Base-by-base conservation (phyloP, 2,113 vertebrate species). In the Lycaon pictus region DNA sequence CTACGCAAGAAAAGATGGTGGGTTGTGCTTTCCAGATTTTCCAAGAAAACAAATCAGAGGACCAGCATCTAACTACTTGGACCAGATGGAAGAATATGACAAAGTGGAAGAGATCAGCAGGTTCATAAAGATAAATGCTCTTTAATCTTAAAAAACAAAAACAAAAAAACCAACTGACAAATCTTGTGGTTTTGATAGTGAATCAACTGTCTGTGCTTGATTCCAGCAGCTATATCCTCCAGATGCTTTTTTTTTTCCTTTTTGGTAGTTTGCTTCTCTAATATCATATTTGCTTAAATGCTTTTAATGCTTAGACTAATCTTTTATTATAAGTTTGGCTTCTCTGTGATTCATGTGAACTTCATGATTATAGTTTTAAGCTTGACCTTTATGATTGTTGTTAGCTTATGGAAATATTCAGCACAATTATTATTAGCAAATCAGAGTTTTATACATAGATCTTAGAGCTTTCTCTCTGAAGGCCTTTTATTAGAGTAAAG, bases 21-120 rank as follows among this genome's bases (percentile, higher is more conserved):
- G 99, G 58, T 98, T 99, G 83, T 99, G 99, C 99, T 99, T 99
- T 98, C 99, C 99, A 97, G 99, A 99, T 99, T 99, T 99, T 98
- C 99, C 99, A 97, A 99, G 99, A 98, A 99, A 99, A 98, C 99
- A 99, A 98, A 98, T 99, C 91, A 99, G 99, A 98, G 99, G 99
- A 88, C 99, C 99, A 98, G 99, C 99, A 93, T 99, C 99, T 98
- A 99, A 99, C 99, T 99, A 99, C 98, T 98, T 99, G 99, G 99
- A 99, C 97, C 99, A 99, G 98, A 98, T 99, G 98, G 99, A 99
- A 98, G 99, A 99, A 87, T 99, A 99, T 76, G 99, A 99, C 98
- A 99, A 99, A 99, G 99, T 99, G 95, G 99, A 99, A 98, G 99
- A 99, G 97, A 99, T 99, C 98, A 99, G 98, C 99, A 99, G 99